Evolutionary conservation across 2,113 vertebrate species (phyloP).

Genomic region (Meles meles): DNA sequence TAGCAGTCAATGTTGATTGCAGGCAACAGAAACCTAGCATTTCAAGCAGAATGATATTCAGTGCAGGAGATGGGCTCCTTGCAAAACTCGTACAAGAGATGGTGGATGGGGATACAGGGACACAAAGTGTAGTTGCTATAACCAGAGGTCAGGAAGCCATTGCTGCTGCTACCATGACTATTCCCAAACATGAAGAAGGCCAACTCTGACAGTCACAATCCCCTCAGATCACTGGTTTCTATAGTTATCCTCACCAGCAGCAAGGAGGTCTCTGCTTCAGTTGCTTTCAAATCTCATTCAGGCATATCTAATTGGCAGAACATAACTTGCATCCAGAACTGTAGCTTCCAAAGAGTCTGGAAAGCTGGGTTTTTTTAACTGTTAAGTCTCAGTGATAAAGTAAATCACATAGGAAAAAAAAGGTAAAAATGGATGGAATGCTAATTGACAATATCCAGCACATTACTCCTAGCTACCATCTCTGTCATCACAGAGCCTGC

Average conservation of each 20-base stretch:
- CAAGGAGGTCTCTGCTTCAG: background rate
- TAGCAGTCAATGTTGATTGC: background rate
- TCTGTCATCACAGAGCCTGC: background rate
- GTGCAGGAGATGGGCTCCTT: background rate
- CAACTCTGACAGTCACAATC: background rate
- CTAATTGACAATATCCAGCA: background rate
- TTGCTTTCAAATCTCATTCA: background rate
- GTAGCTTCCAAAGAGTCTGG: background rate
- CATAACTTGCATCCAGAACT: background rate
- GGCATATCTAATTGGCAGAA: background rate
- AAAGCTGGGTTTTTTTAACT: background rate
- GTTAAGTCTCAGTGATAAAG: background rate
- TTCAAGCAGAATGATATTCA: slow-evolving; percentile 12
- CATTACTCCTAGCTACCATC: background rate
- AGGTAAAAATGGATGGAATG: background rate
- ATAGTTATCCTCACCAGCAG: background rate
- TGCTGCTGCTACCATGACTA: background rate
- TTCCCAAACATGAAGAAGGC: background rate
- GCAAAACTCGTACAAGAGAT: background rate
- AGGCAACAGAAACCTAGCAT: background rate
- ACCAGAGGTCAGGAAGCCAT: background rate
- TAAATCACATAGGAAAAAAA: background rate
- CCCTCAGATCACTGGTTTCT: background rate
- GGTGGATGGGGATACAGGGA: background rate
- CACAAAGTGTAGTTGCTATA: background rate